Evolutionary conservation across 64 coral and sea anemone species (phyloP), one percentile per base, ranked within the genome.

Genomic region (Platygyra sinensis): DNA sequence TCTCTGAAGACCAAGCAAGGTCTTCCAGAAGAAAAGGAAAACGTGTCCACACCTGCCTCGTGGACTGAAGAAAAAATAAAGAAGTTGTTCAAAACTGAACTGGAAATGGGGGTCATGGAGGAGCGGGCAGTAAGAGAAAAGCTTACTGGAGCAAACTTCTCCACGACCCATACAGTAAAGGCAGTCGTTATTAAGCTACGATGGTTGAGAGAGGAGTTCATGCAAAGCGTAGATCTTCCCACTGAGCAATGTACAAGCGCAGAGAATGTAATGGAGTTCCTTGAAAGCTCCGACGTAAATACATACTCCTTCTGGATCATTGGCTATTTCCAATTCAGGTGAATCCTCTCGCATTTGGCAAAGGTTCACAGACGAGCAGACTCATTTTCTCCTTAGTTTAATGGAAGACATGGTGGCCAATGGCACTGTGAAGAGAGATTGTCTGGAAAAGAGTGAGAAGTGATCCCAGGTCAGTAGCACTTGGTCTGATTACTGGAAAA

Each of bases 21-120:
- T 74, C 33, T 52, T 16, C 33, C 83, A 24, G 27, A 46, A 1
- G 30, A 17, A 3, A 73, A 80, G 52, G 71, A 50, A 15, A 61
- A 29, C 16, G 30, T 51, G 57, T 25, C 76, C 12, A 31, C 28
- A 27, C 39, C n/a, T 36, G 57, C 72, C 19, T 30, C 57, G 33
- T 88, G 84, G 85, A 82, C 65, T 65, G n/a, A 7, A 24, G 62
- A 80, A 55, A 24, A 55, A 28, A 30, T 92, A 18, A 87, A 87
- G 65, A 72, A 73, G 14, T 54, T 92, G 18, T 87, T 87, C 32
- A 18, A 76, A 86, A 17, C 22, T 15, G 90, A 92, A 36, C 24
- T 92, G 46, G 73, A 78, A 32, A 69, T 73, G 20, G 90, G 90
- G 17, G 59, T 8, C 46, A 78, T 92, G 39, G 67, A 83, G 59